Evolutionary conservation across 1,140 invertebrate species (phyloP).

Genomic region (Formica exsecta): DNA sequence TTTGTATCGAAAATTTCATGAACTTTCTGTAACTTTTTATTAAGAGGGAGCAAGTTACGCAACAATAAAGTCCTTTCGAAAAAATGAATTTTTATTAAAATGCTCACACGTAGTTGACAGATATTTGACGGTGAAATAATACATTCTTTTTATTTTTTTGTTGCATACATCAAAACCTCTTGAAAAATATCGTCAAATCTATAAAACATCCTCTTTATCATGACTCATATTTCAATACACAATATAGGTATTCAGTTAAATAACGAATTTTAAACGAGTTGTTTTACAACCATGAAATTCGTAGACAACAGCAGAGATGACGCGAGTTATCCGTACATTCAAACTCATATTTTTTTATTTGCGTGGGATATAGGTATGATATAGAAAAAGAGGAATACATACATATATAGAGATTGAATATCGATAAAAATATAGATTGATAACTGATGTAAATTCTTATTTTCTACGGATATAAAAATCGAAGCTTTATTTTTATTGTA

Average conservation of each 20-base stretch:
- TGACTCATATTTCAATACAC: background rate
- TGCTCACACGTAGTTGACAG: slow-evolving; percentile 26
- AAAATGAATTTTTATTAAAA: slow-evolving; percentile 30
- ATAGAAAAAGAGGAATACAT: too few species aligned
- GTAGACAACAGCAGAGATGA: background rate
- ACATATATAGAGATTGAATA: too few species aligned
- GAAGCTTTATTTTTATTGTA: background rate
- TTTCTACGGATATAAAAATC: background rate
- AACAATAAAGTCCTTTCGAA: slow-evolving; percentile 5
- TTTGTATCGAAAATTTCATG: slow-evolving; percentile 9
- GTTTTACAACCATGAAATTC: background rate
- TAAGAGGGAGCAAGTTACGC: background rate
- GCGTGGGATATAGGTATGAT: background rate
- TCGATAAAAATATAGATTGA: slow-evolving; percentile 16
- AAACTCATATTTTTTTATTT: background rate
- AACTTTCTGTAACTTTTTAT: slow-evolving; percentile 23
- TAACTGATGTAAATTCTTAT: background rate
- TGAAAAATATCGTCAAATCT: slow-evolving; percentile 16
- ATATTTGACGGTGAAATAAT: background rate
- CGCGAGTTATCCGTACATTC: background rate
- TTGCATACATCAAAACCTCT: background rate
- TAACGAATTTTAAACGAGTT: background rate
- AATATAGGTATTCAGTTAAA: background rate
- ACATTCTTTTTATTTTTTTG: background rate
- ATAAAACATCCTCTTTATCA: slow-evolving; percentile 15